These are phyloP conservation scores for Rhipidura dahli DNA, from an alignment of 2,113 vertebrate genomes.

Conservation along the genomic window DNA sequence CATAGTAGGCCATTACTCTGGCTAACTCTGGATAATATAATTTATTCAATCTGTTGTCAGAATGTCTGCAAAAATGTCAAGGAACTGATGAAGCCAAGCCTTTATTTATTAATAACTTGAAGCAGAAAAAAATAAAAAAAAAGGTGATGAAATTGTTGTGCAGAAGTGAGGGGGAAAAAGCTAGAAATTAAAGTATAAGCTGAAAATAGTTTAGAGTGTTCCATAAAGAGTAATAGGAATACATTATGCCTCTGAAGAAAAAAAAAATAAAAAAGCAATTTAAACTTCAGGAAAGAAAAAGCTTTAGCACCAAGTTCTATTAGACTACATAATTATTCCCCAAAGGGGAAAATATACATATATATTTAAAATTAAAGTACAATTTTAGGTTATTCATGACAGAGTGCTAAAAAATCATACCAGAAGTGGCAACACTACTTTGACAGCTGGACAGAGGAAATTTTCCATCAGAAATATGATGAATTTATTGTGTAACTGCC, in stretches of 20 bases:
- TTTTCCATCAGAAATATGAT: background rate
- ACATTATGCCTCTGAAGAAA: background rate
- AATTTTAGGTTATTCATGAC: constrained; percentile 12
- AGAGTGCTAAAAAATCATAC: background rate
- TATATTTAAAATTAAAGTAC: constrained; percentile 29
- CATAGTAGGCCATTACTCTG: background rate
- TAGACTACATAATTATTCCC: constrained; percentile 33
- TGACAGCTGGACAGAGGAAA: background rate
- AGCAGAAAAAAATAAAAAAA: background rate
- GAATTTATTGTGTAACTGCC: background rate
- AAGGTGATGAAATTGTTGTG: background rate
- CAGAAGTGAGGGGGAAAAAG: background rate
- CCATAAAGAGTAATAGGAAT: constrained; percentile 13
- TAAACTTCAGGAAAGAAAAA: constrained; percentile 29
- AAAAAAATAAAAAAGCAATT: background rate
- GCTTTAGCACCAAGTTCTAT: constrained; percentile 12
- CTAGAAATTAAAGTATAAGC: background rate
- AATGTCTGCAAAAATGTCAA: constrained; percentile 13
- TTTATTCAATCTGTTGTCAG: background rate
- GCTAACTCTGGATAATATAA: background rate
- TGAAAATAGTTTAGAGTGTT: constrained; percentile 6
- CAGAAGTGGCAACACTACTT: background rate
- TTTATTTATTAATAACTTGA: constrained; percentile 21
- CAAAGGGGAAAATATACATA: background rate
- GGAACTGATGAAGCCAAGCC: background rate